phyloP scores from a whole-genome alignment of 2,888 invertebrate genomes.

The Serripes groenlandicus region DNA sequence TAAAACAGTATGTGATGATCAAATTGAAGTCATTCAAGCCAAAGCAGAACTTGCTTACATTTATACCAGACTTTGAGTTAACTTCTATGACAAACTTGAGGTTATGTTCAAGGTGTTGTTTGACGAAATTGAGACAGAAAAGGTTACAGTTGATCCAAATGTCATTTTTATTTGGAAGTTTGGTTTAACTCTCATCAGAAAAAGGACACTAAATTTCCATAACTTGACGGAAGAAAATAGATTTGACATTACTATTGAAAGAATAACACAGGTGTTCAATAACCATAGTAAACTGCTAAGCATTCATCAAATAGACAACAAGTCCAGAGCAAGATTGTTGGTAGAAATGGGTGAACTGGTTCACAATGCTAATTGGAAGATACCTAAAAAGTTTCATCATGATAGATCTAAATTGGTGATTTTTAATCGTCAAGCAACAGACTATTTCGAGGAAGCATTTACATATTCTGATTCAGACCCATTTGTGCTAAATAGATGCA shows the following conservation, averaged over 20 bases:
- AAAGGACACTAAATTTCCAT: conserved; percentile 24
- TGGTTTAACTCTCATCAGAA: conserved; percentile 33
- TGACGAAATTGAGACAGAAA: neutral
- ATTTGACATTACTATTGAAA: neutral
- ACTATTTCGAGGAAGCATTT: conserved; percentile 22
- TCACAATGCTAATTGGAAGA: too few species aligned
- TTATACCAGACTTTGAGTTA: conserved; percentile 32
- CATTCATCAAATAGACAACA: neutral
- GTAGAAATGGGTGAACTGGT: conserved; percentile 32
- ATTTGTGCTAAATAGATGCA: conserved; percentile 44
- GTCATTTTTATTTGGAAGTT: conserved; percentile 39
- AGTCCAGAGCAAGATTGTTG: conserved; percentile 31
- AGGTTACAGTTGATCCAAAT: neutral
- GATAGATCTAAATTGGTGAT: too few species aligned
- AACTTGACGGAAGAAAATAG: conserved; percentile 9
- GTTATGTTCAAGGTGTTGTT: conserved; percentile 20
- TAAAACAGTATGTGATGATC: neutral
- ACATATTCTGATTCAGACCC: conserved; percentile 8
- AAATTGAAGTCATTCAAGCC: conserved; percentile 13
- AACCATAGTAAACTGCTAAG: neutral
- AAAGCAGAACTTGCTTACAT: conserved; percentile 42
- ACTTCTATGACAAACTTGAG: conserved; percentile 12
- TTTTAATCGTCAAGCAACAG: too few species aligned
- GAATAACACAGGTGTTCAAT: neutral
- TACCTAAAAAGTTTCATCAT: too few species aligned